phyloP scores from a whole-genome alignment of 2,888 invertebrate genomes.

The Brenthis daphne region DNA sequence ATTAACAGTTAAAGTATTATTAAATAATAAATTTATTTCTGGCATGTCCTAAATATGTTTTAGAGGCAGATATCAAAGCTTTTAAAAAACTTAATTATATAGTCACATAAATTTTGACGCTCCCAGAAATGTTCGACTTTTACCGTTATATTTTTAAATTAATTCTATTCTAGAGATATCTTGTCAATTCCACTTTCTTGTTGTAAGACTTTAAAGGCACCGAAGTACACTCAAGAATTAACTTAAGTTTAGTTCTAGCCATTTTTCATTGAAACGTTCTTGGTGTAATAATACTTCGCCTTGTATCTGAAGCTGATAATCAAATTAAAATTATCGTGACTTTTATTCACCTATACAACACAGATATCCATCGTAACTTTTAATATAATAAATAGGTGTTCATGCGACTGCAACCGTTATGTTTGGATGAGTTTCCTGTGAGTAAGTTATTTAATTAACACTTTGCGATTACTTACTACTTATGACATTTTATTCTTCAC shows the following conservation, averaged over 20 bases:
- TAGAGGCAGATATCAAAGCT: background rate
- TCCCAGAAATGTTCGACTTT: constrained; percentile 7
- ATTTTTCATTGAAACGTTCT: constrained; percentile 43
- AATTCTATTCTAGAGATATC: constrained; percentile 22
- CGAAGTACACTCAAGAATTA: constrained; percentile 23
- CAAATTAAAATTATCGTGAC: constrained; percentile 46
- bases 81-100: constrained; percentile 1
- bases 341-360: constrained; percentile 51
- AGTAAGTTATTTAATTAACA: background rate
- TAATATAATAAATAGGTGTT: constrained; percentile 29
- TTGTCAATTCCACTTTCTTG: constrained; percentile 23
- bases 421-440: constrained; percentile 15
- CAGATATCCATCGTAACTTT: too few relatives aligned
- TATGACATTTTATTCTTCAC: background rate
- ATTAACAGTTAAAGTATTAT: too few relatives aligned
- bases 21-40: background rate
- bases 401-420: constrained; percentile 18
- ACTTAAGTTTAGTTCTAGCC: too few relatives aligned
- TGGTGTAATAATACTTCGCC: constrained; percentile 65
- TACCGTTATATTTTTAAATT: constrained; percentile 25
- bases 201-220: constrained; percentile 2
- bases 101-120: constrained; percentile 12
- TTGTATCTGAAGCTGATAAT: constrained; percentile 58
- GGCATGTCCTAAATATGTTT: background rate
- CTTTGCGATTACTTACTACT: background rate